A percentile compares a stretch with the other conserved stretches of the same genome.
These are phyloP conservation scores for Formicarius rufipectus DNA, from an alignment of 2,113 vertebrate genomes.

Conservation along the genomic window DNA sequence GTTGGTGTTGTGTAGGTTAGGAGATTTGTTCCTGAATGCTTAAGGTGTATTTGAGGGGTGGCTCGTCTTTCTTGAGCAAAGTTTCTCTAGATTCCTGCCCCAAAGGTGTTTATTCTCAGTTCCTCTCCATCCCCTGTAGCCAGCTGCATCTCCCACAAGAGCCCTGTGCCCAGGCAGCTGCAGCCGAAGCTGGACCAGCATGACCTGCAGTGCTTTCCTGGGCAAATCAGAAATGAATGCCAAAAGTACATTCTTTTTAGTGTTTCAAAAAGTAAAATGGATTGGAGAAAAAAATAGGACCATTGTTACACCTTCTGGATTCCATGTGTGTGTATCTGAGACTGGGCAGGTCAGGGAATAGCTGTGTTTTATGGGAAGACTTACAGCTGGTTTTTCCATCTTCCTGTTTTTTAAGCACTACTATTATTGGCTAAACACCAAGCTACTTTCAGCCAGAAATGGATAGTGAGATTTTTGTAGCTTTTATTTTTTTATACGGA, in stretches of 20 bases:
- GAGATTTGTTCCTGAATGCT: not conserved
- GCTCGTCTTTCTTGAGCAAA: not conserved
- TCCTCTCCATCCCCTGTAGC: not conserved
- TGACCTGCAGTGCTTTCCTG: not conserved
- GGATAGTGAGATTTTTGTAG: not conserved
- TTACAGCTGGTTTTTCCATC: constrained; percentile 26
- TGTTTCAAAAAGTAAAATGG: not conserved
- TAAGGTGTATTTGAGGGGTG: not conserved
- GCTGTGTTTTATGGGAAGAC: not conserved
- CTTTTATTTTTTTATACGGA: not conserved
- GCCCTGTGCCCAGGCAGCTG: not conserved
- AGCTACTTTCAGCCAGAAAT: not conserved
- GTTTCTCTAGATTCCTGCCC: not conserved
- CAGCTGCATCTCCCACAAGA: not conserved
- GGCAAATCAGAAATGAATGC: not conserved
- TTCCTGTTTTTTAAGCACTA: constrained; percentile 44
- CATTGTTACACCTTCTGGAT: not conserved
- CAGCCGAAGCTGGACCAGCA: fast-evolving
- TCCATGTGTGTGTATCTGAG: not conserved
- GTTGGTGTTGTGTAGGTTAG: not conserved
- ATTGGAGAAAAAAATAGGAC: not conserved
- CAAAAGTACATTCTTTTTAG: not conserved
- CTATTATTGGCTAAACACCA: constrained; percentile 16
- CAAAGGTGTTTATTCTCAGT: not conserved
- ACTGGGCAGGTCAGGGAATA: not conserved